These are phyloP conservation scores for Augochlorella aurata DNA, from an alignment of 2,888 invertebrate genomes.

Conservation along the genomic window DNA sequence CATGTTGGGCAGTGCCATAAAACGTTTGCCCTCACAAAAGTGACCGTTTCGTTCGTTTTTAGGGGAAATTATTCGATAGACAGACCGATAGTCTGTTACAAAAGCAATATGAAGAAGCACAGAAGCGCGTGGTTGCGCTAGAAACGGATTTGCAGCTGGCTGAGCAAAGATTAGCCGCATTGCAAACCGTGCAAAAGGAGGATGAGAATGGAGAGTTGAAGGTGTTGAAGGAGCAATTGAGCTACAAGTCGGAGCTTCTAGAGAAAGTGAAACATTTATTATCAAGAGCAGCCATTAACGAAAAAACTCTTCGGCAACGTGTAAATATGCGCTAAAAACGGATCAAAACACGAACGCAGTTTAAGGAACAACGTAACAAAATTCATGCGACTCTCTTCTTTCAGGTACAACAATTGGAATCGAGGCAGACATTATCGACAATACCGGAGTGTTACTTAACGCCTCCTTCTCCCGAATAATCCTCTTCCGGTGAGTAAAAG, in stretches of 20 bases:
- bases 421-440: conserved; percentile 73
- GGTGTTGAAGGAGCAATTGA: conserved; percentile 84
- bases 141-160: conserved; percentile 76
- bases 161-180: conserved; percentile 69
- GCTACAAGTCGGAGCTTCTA: conserved; percentile 85
- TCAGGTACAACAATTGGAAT: conserved; percentile 77
- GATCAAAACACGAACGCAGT: conserved; percentile 8
- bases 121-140: conserved; percentile 71
- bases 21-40: too few species aligned
- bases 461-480: conserved; percentile 48
- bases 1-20: too few species aligned
- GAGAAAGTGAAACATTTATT: conserved; percentile 86
- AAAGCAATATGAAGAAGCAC: conserved; percentile 71
- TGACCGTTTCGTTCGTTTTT: neutral
- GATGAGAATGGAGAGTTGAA: conserved; percentile 81
- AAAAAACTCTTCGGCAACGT: conserved; percentile 85
- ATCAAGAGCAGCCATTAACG: conserved; percentile 86
- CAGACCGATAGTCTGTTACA: conserved; percentile 84
- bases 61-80: conserved; percentile 33
- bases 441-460: conserved; percentile 74
- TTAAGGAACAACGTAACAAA: conserved; percentile 23
- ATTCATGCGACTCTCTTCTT: conserved; percentile 33
- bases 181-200: conserved; percentile 79
- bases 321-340: conserved; percentile 75
- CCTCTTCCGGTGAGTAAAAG: conserved; percentile 28